A percentile compares a stretch with the other conserved stretches of the same genome.
These are phyloP conservation scores for Hirtodrosophila cameraria DNA, from an alignment of 2,888 invertebrate genomes.

Conservation along the genomic window DNA sequence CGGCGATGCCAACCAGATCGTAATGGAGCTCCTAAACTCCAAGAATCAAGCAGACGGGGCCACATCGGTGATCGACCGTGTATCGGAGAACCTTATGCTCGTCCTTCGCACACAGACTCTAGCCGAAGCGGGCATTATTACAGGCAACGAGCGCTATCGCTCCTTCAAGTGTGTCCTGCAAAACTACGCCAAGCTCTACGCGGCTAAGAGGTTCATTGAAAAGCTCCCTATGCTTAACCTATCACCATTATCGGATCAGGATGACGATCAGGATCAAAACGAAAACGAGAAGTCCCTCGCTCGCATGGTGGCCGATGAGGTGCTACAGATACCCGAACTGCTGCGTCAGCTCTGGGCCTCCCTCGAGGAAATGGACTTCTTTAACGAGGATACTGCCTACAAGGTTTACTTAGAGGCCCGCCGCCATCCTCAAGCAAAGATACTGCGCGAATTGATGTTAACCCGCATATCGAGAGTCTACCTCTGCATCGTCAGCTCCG, in stretches of 20 bases:
- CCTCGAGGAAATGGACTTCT: slow-evolving; percentile 64
- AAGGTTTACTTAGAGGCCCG: slow-evolving; percentile 64
- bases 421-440: slow-evolving; percentile 51
- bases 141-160: slow-evolving; percentile 57
- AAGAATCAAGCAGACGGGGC: slow-evolving; percentile 9
- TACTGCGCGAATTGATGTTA: slow-evolving; percentile 59
- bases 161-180: slow-evolving; percentile 55
- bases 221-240: slow-evolving; percentile 43
- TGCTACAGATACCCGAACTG: slow-evolving; percentile 55
- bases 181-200: slow-evolving; percentile 61
- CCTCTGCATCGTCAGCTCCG: slow-evolving; percentile 61
- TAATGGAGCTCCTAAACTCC: slow-evolving; percentile 51
- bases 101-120: slow-evolving; percentile 50
- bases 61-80: slow-evolving; percentile 51
- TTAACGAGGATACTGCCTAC: slow-evolving; percentile 65
- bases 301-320: slow-evolving; percentile 55
- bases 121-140: slow-evolving; percentile 51
- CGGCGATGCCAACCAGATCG: slow-evolving; percentile 59
- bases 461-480: slow-evolving; percentile 66
- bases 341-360: slow-evolving; percentile 57
- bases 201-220: slow-evolving; percentile 60
- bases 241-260: background rate
- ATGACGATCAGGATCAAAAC: background rate
- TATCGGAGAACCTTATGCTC: slow-evolving; percentile 53
- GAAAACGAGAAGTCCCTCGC: slow-evolving; percentile 30